Evolutionary conservation across 2,797 vertebrate genomes (phyloP).

Genomic region (Scolopax rusticola): DNA sequence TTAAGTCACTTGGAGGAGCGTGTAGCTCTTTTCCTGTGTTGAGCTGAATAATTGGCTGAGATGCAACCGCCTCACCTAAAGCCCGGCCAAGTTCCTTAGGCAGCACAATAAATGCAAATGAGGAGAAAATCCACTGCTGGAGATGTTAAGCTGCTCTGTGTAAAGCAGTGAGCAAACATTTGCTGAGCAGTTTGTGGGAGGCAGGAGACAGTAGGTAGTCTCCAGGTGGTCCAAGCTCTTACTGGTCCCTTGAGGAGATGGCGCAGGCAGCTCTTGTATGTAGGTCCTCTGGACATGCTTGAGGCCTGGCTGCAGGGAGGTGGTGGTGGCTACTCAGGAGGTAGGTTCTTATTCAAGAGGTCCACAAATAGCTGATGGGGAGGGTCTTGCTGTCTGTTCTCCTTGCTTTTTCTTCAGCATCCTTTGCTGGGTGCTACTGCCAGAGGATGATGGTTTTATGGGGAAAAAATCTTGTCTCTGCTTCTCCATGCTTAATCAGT

Average conservation of each 20-base stretch:
- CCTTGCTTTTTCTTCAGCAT: not conserved
- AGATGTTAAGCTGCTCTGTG: not conserved
- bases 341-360: not conserved
- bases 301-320: not conserved
- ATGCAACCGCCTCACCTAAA: not conserved
- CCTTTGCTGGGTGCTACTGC: not conserved
- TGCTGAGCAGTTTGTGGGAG: not conserved
- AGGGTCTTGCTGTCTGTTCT: not conserved
- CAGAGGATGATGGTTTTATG: not conserved
- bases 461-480: not conserved
- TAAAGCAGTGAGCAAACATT: not conserved
- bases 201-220: not conserved
- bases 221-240: not conserved
- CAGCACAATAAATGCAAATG: not conserved
- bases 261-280: not conserved
- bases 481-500: not conserved
- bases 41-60: slow-evolving; percentile 23
- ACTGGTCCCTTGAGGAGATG: not conserved
- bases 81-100: not conserved
- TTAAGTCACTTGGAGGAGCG: not conserved
- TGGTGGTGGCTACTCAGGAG: not conserved
- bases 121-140: not conserved
- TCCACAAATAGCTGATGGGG: not conserved
- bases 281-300: not conserved
- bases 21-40: not conserved